Percentiles rank a stretch among this genome's conserved stretches.
Evolutionary conservation across 2,888 invertebrate genomes (phyloP).

Genomic region (Maniola hyperantus): DNA sequence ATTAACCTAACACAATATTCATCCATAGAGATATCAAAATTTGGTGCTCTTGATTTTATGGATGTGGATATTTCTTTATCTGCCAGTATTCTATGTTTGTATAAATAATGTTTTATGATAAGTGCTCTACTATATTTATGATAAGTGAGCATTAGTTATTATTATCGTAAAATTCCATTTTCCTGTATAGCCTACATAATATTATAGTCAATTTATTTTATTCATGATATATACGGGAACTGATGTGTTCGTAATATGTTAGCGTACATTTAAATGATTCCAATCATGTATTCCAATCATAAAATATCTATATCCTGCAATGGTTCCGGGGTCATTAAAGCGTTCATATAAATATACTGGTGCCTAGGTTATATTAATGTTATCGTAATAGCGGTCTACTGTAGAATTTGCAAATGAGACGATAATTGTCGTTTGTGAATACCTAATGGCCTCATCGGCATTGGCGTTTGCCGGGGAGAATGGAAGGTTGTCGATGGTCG

Average conservation of each 20-base stretch:
- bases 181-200: conserved; percentile 42
- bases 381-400: neutral
- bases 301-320: conserved; percentile 8
- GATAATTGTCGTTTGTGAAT: conserved; percentile 51
- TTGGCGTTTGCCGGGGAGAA: conserved; percentile 68
- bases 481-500: conserved; percentile 75
- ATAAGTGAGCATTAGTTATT: conserved; percentile 58
- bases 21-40: neutral
- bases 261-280: conserved; percentile 6
- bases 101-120: conserved; percentile 41
- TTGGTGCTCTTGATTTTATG: neutral
- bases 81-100: conserved; percentile 38
- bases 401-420: conserved; percentile 36
- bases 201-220: conserved; percentile 39
- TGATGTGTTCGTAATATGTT: conserved; percentile 26
- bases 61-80: neutral
- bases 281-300: conserved; percentile 6
- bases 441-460: conserved; percentile 71
- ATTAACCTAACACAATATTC: too few relatives aligned
- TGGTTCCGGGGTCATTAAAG: conserved; percentile 17
- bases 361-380: neutral
- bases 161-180: conserved; percentile 52
- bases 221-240: conserved; percentile 33
- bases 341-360: neutral
- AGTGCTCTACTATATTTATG: conserved; percentile 54